Conservation (phyloP, 92 coral and sea anemone species). For the Paramuricea clavata region DNA sequence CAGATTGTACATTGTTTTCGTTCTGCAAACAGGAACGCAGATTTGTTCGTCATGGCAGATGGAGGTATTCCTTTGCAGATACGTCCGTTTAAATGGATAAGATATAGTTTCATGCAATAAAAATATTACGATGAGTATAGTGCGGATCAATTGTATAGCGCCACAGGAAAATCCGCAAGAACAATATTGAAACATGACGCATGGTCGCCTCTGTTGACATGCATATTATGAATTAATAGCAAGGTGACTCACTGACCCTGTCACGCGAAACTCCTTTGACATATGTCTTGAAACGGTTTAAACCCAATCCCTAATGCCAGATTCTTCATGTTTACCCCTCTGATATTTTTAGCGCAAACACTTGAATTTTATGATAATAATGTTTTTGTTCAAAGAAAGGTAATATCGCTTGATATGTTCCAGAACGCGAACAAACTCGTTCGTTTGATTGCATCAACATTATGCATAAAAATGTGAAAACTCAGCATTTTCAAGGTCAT, state of each 20-base stretch:
- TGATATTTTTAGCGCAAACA: constrained; percentile 2
- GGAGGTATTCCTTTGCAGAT: background rate
- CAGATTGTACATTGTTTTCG: constrained; percentile 17
- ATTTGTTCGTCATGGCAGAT: background rate
- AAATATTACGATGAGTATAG: constrained; percentile 27
- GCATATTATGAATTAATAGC: constrained; percentile 18
- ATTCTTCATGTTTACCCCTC: background rate
- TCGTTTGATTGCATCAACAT: background rate
- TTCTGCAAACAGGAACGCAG: constrained; percentile 16
- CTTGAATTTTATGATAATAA: constrained; percentile 12
- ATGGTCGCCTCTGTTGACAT: constrained; percentile 20
- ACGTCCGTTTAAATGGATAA: background rate
- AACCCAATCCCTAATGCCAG: constrained; percentile 1
- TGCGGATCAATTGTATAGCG: constrained; percentile 33
- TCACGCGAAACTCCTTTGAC: constrained; percentile 7
- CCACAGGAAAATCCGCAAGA: constrained; percentile 39
- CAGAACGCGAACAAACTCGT: constrained; percentile 29
- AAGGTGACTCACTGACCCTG: constrained; percentile 14
- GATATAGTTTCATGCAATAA: constrained; percentile 7
- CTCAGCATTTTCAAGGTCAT: constrained; percentile 20
- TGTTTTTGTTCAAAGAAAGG: background rate
- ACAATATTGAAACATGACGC: constrained; percentile 24
- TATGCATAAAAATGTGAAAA: constrained; percentile 8
- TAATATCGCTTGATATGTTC: background rate
- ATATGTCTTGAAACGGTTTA: constrained; percentile 8